A percentile compares a stretch with the other conserved stretches of the same genome.
These are phyloP conservation scores for Meghimatium bilineatum DNA, from an alignment of 2,888 invertebrate species.

Conservation along the genomic window DNA sequence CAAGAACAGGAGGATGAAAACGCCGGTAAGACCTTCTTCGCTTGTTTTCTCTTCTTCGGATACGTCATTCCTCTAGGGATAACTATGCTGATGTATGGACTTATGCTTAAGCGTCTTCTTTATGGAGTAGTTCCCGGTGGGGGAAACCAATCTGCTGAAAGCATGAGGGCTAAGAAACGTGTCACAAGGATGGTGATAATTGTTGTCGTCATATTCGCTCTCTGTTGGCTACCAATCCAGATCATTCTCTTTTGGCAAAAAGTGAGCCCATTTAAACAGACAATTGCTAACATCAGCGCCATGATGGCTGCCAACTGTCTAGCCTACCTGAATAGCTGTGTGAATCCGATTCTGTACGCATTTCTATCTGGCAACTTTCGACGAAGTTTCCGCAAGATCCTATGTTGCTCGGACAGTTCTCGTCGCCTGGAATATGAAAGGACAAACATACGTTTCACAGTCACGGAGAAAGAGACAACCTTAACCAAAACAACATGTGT, in stretches of 20 bases:
- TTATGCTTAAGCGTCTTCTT: slow-evolving; percentile 92
- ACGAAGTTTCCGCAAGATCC: slow-evolving; percentile 84
- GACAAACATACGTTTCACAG: slow-evolving; percentile 62
- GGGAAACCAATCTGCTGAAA: slow-evolving; percentile 88
- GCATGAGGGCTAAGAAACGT: slow-evolving; percentile 88
- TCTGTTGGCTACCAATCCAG: slow-evolving; percentile 87
- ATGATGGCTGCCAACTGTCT: slow-evolving; percentile 75
- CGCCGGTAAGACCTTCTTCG: slow-evolving; percentile 60
- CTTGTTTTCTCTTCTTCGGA: slow-evolving; percentile 86
- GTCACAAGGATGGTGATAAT: slow-evolving; percentile 95
- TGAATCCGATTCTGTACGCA: slow-evolving; percentile 95
- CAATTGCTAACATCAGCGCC: slow-evolving; percentile 78
- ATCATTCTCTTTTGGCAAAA: slow-evolving; percentile 84
- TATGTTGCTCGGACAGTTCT: slow-evolving; percentile 66
- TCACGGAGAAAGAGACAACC: slow-evolving; percentile 47
- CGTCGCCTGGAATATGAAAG: slow-evolving; percentile 67
- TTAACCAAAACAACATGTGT: slow-evolving; percentile 31
- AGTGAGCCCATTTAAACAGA: slow-evolving; percentile 83
- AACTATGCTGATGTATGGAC: slow-evolving; percentile 91
- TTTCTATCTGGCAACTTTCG: slow-evolving; percentile 96
- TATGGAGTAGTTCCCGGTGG: slow-evolving; percentile 84
- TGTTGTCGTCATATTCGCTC: slow-evolving; percentile 92
- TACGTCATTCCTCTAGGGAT: slow-evolving; percentile 91
- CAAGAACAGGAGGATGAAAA: slow-evolving; percentile 5
- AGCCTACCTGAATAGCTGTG: slow-evolving; percentile 95